Evolutionary conservation across 2,113 vertebrate species (phyloP).

Genomic region (Halcyon senegalensis): DNA sequence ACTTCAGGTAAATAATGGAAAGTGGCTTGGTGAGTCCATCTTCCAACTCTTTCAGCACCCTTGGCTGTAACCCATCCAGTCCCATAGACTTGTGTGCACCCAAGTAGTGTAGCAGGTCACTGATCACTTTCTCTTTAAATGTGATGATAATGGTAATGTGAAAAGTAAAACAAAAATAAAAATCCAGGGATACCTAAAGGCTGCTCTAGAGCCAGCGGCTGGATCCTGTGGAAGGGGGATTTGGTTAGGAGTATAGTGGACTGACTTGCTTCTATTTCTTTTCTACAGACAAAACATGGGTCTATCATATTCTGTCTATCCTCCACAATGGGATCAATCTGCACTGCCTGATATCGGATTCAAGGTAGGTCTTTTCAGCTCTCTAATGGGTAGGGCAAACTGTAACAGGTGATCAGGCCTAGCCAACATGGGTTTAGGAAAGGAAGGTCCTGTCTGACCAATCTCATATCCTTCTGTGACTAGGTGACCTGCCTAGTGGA

Average conservation of each 20-base stretch:
- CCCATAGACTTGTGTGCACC: too few species aligned
- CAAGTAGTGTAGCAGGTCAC: too few species aligned
- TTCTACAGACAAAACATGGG: not conserved
- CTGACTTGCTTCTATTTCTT: not conserved
- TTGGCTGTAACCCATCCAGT: too few species aligned
- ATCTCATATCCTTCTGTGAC: too few species aligned
- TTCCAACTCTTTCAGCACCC: too few species aligned
- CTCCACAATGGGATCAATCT: constrained; percentile 57
- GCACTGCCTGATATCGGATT: constrained; percentile 52
- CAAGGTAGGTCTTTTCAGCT: constrained; percentile 25
- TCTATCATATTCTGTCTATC: not conserved
- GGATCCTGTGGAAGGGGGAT: not conserved
- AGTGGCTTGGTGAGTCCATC: too few species aligned
- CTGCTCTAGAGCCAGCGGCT: not conserved
- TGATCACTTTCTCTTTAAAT: too few species aligned
- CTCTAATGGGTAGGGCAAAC: not conserved
- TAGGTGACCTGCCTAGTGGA: too few species aligned
- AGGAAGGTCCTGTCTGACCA: too few species aligned
- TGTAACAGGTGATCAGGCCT: not conserved
- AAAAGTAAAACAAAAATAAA: not conserved
- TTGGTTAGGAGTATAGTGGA: not conserved
- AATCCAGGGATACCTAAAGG: not conserved
- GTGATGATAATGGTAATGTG: not conserved
- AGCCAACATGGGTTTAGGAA: too few species aligned
- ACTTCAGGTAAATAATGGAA: too few species aligned